A percentile compares a stretch with the other conserved stretches of the same genome.
Conservation (phyloP, 2,113 vertebrate genomes). For the Pavo muticus region DNA sequence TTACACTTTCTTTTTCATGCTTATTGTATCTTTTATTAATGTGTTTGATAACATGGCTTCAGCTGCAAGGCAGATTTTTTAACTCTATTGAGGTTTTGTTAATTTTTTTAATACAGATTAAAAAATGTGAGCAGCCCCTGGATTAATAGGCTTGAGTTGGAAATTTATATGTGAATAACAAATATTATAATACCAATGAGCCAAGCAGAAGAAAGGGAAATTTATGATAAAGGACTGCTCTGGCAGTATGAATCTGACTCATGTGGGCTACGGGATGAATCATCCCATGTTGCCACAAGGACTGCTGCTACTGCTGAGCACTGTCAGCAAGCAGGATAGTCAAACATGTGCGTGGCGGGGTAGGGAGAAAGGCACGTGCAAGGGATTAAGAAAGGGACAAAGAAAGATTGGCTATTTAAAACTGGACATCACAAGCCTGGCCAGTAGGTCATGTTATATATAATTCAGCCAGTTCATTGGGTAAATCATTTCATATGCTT, state of each 20-base stretch:
- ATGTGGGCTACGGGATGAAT: slow-evolving; percentile 26
- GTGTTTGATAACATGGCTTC: not conserved
- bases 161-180: slow-evolving; percentile 9
- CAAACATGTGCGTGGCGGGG: not conserved
- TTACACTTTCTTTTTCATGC: not conserved
- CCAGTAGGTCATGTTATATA: not conserved
- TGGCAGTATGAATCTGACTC: slow-evolving; percentile 52
- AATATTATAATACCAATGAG: slow-evolving; percentile 36
- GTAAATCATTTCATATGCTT: slow-evolving; percentile 47
- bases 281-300: not conserved
- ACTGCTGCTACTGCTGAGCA: slow-evolving; percentile 1
- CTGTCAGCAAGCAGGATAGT: not conserved
- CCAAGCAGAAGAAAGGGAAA: slow-evolving; percentile 31
- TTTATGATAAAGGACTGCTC: slow-evolving; percentile 25
- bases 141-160: slow-evolving; percentile 12
- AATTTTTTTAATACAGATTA: slow-evolving; percentile 25
- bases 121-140: slow-evolving; percentile 22
- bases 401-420: slow-evolving; percentile 17
- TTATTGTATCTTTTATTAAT: slow-evolving; percentile 35
- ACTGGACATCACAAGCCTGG: not conserved
- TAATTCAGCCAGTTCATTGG: slow-evolving; percentile 9
- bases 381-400: not conserved
- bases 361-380: not conserved
- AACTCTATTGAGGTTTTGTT: not conserved
- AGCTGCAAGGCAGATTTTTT: slow-evolving; percentile 30